These are phyloP conservation scores for Morphnarchus princeps DNA, from an alignment of 2,113 vertebrate species.

Conservation along the genomic window DNA sequence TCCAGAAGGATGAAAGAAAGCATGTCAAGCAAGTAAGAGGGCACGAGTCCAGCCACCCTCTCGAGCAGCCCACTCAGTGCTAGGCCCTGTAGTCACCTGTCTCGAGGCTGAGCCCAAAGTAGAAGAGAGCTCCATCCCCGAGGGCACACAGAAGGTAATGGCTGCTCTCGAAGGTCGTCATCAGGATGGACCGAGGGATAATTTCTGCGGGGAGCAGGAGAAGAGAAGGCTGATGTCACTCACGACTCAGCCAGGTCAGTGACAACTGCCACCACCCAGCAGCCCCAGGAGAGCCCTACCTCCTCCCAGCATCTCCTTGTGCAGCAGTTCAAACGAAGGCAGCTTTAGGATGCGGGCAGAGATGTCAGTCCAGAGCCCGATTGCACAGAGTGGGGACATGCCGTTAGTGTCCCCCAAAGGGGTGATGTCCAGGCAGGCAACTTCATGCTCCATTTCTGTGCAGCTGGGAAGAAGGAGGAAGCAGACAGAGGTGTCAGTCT, in stretches of 20 bases:
- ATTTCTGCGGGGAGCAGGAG: slow-evolving; percentile 79
- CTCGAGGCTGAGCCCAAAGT: slow-evolving; percentile 92
- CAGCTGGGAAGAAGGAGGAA: slow-evolving; percentile 70
- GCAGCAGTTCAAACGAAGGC: slow-evolving; percentile 90
- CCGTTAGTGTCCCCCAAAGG: slow-evolving; percentile 84
- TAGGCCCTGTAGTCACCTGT: slow-evolving; percentile 71
- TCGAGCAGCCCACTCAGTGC: not conserved
- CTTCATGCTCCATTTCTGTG: slow-evolving; percentile 97
- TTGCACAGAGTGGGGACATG: slow-evolving; percentile 92
- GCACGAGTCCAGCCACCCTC: accelerated
- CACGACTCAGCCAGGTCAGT: accelerated
- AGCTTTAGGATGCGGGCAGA: slow-evolving; percentile 93
- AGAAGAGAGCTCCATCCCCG: slow-evolving; percentile 97
- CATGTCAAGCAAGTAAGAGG: not conserved
- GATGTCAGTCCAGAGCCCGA: slow-evolving; percentile 98
- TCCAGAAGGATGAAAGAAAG: not conserved
- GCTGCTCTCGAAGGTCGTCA: slow-evolving; percentile 98
- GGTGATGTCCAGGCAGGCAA: slow-evolving; percentile 97
- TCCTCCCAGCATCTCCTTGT: slow-evolving; percentile 99
- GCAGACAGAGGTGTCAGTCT: not conserved
- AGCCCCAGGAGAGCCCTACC: slow-evolving; percentile 71
- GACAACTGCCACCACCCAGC: not conserved
- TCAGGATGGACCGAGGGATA: slow-evolving; percentile 97
- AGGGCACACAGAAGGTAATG: slow-evolving; percentile 96
- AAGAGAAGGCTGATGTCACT: not conserved